phyloP scores from a whole-genome alignment of 2,888 invertebrate species.

The Pegoplata infirma region DNA sequence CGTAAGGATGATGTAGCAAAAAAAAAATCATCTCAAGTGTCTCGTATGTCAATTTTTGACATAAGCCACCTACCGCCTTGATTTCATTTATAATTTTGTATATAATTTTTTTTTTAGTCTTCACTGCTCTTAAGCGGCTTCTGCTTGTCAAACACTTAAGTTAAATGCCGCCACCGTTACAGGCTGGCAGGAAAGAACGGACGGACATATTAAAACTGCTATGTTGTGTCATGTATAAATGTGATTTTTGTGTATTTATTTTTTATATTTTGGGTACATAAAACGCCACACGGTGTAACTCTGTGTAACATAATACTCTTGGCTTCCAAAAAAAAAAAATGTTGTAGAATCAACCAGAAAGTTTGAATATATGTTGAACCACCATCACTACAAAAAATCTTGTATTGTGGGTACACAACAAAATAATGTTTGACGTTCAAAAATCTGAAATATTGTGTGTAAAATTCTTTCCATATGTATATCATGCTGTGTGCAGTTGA shows the following conservation, averaged over 20 bases:
- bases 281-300: slow-evolving; percentile 42
- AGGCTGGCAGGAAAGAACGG: slow-evolving; percentile 4
- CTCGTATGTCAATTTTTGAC: slow-evolving; percentile 70
- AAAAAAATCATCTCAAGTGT: slow-evolving; percentile 69
- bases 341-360: slow-evolving; percentile 14
- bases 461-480: slow-evolving; percentile 30
- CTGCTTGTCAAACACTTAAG: slow-evolving; percentile 71
- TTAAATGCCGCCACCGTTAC: slow-evolving; percentile 52
- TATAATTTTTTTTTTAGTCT: slow-evolving; percentile 5
- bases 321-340: slow-evolving; percentile 28
- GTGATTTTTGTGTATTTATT: neutral
- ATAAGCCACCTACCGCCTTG: slow-evolving; percentile 61
- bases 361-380: slow-evolving; percentile 8
- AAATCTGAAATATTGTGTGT: neutral
- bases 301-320: slow-evolving; percentile 59
- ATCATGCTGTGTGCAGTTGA: slow-evolving; percentile 39
- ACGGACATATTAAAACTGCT: slow-evolving; percentile 16
- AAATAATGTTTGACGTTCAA: neutral
- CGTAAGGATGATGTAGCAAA: neutral
- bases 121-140: slow-evolving; percentile 71
- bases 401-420: slow-evolving; percentile 25
- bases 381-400: slow-evolving; percentile 26
- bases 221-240: slow-evolving; percentile 8
- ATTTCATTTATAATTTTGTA: slow-evolving; percentile 53
- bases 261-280: neutral